These are phyloP conservation scores for Chrysolina haemoptera DNA, from an alignment of 2,888 invertebrate species.

Conservation along the genomic window DNA sequence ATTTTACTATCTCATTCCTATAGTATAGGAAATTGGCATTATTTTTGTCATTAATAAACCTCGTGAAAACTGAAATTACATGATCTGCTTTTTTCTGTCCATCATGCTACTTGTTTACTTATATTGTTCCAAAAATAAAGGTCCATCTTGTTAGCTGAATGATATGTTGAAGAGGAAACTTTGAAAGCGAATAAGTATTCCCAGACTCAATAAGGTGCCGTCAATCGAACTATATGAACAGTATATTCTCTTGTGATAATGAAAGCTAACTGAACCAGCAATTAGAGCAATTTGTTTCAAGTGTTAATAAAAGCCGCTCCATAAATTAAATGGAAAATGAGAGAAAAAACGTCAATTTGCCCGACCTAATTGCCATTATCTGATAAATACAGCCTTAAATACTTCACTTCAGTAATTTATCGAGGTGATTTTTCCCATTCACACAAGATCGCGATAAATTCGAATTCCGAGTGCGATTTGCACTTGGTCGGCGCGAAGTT, in stretches of 20 bases:
- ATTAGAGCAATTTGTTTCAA: slow-evolving; percentile 51
- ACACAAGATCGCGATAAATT: slow-evolving; percentile 40
- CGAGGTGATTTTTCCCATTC: slow-evolving; percentile 45
- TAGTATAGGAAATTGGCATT: no score
- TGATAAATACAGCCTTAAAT: slow-evolving; percentile 49
- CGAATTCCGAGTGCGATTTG: slow-evolving; percentile 21
- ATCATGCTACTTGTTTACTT: no score
- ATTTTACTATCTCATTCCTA: no score
- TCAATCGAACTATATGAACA: slow-evolving; percentile 22
- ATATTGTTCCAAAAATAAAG: background rate
- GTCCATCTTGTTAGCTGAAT: background rate
- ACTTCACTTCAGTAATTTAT: slow-evolving; percentile 49
- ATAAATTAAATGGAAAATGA: slow-evolving; percentile 54
- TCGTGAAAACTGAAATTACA: no score
- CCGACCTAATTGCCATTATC: slow-evolving; percentile 52
- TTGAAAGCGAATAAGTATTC: background rate
- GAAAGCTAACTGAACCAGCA: slow-evolving; percentile 18
- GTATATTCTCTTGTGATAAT: slow-evolving; percentile 19
- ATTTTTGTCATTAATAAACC: no score
- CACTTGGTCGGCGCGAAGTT: slow-evolving; percentile 7
- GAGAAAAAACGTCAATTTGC: slow-evolving; percentile 50
- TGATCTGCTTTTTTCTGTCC: no score
- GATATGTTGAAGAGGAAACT: background rate
- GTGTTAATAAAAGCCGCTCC: slow-evolving; percentile 52
- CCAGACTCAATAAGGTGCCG: slow-evolving; percentile 6